Base-by-base conservation (phyloP, 92 coral and sea anemone genomes). In the Palythoa grandis region DNA sequence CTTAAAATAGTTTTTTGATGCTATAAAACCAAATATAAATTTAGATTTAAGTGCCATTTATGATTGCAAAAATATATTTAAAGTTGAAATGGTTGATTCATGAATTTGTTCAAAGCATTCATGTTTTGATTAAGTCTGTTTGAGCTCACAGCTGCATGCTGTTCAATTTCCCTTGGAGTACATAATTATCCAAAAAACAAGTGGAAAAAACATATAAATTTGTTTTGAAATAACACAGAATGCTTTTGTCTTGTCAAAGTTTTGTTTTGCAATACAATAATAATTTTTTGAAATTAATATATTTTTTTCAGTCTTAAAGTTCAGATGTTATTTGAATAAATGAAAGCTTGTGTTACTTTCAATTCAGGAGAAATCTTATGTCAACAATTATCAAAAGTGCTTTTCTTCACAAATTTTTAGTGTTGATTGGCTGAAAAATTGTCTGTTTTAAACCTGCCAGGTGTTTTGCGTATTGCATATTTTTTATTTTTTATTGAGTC, bases 221-320 rank as follows among this genome's bases (percentile, higher is more conserved):
- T 77, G 70, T 57, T 25, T 77, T 20, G 58, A 77, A 19, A 75
- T 39, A 75, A 75, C 57, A 77, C 67, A 10, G 43, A 23, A 77
- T 23, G 35, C 15, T 11, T 23, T 76, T n/a, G 54, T 43, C 14
- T 39, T 72, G 77, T 38, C n/a, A 13, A 17, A 40, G 12, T 19
- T 39, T 39, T 72, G 56, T 72, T 72, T 43, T 4, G 4, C 38
- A 17, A 40, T 72, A 70, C 29, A 70, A 12, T 70, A 70, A 38
- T 38, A 23, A 70, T 70, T 12, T 16, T 70, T 70, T 37, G 39
- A 37, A 37, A 70, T 43, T 7, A 72, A 39, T 5, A 9, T 16
- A 3, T 39, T 17, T 12, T 39, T 72, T 72, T 19, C 23, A 19
- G 23, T 17, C 3, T 17, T 17, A 19, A 14, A 40, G 24, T 17